A percentile compares a stretch with the other conserved stretches of the same genome.
Evolutionary conservation across 2,113 vertebrate species (phyloP).

Genomic region (Azemiops feae): DNA sequence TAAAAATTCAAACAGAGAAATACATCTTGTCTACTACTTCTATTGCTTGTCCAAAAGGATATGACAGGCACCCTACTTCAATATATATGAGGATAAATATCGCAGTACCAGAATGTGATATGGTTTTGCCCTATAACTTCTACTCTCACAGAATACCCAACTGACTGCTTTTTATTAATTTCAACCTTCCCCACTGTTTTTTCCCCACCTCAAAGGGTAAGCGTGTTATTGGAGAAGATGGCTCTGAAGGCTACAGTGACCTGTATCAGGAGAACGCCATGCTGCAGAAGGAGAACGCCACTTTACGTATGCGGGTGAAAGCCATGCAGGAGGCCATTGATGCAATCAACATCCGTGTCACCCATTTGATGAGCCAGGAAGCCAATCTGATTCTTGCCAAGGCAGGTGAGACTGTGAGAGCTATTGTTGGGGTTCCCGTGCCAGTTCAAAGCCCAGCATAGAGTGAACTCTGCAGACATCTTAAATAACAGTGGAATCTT

Average conservation of each 20-base stretch:
- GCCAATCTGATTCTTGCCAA: conserved; percentile 87
- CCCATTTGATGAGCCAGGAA: conserved; percentile 91
- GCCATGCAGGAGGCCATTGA: conserved; percentile 98
- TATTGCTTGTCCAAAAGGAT: neutral
- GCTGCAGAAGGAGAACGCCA: conserved; percentile 89
- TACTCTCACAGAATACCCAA: neutral
- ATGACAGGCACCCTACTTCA: neutral
- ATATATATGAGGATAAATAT: neutral
- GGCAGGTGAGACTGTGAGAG: conserved; percentile 74
- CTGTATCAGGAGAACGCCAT: conserved; percentile 89
- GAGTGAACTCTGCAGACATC: neutral
- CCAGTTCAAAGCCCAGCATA: neutral
- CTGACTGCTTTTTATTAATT: neutral
- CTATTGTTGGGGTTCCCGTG: neutral
- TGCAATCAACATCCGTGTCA: conserved; percentile 88
- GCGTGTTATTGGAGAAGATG: conserved; percentile 86
- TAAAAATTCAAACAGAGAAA: neutral
- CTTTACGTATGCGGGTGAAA: conserved; percentile 88
- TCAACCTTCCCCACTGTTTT: neutral
- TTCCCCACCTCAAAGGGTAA: conserved; percentile 78
- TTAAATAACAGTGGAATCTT: neutral
- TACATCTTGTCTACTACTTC: neutral
- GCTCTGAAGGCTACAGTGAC: conserved; percentile 86
- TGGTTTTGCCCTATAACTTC: neutral
- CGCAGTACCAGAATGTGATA: neutral